These are phyloP conservation scores for Ophraella communa DNA, from an alignment of 2,888 invertebrate genomes.

Conservation along the genomic window DNA sequence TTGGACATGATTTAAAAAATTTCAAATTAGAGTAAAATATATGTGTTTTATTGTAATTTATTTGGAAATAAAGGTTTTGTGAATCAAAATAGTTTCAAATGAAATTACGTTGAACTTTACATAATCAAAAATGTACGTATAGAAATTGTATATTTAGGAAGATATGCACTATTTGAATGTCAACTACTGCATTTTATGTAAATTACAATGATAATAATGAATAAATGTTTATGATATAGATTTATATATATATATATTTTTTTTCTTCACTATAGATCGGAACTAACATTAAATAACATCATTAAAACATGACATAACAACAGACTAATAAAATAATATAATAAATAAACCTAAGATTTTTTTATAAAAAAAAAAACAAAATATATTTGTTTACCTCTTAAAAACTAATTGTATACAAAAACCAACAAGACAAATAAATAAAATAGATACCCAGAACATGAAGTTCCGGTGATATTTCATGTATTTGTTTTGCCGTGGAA, in stretches of 20 bases:
- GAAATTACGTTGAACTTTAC: no score
- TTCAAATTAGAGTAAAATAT: no score
- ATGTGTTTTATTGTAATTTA: no score
- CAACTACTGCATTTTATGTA: conserved; percentile 24
- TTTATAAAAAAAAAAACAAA: conserved; percentile 38
- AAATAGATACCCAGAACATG: conserved; percentile 9
- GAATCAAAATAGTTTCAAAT: no score
- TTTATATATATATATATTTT: conserved; percentile 27
- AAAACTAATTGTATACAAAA: conserved; percentile 18
- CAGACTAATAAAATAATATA: conserved; percentile 36
- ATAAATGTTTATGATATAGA: conserved; percentile 5
- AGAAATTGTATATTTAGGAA: conserved; percentile 15
- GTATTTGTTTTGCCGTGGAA: conserved; percentile 5
- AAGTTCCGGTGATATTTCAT: conserved; percentile 2
- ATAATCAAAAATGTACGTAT: neutral
- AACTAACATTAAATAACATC: conserved; percentile 35
- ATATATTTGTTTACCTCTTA: conserved; percentile 27
- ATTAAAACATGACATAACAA: conserved; percentile 41
- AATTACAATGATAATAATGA: conserved; percentile 21
- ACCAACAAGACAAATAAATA: conserved; percentile 14
- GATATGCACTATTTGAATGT: conserved; percentile 31
- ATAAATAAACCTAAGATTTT: conserved; percentile 38
- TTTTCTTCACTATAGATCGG: conserved; percentile 14
- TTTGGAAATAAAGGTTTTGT: no score
- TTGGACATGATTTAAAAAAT: no score